These are phyloP conservation scores for Neelides folsomi DNA, from an alignment of 2,888 invertebrate species.

Conservation along the genomic window DNA sequence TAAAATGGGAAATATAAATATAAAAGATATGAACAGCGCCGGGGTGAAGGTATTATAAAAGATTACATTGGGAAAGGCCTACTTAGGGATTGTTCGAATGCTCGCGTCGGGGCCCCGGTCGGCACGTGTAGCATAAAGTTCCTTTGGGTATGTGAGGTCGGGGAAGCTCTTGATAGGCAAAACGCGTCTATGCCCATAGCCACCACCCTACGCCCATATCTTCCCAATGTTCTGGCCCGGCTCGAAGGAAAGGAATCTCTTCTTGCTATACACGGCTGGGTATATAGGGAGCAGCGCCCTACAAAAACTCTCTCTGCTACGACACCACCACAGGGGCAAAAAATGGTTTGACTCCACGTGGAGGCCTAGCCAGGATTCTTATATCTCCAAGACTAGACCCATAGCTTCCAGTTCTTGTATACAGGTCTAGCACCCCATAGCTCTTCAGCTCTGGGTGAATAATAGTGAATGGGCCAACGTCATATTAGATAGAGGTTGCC, in stretches of 20 bases:
- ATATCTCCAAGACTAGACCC: too few relatives aligned
- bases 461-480: too few relatives aligned
- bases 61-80: conserved; percentile 32
- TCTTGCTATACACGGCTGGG: conserved; percentile 9
- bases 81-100: conserved; percentile 22
- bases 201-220: conserved; percentile 1
- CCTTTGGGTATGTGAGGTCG: conserved; percentile 33
- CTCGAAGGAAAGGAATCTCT: conserved; percentile 8
- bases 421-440: too few relatives aligned
- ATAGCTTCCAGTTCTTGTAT: too few relatives aligned
- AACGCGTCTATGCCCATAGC: background rate
- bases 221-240: conserved; percentile 6
- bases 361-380: conserved; percentile 36
- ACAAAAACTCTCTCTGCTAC: conserved; percentile 11
- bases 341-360: conserved; percentile 41
- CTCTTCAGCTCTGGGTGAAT: too few relatives aligned
- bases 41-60: conserved; percentile 6
- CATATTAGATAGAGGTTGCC: too few relatives aligned
- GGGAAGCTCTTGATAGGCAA: conserved; percentile 15
- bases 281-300: conserved; percentile 23
- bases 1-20: too few relatives aligned
- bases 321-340: conserved; percentile 30
- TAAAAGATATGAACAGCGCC: background rate
- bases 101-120: conserved; percentile 27
- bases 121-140: conserved; percentile 33